Evolutionary conservation across 2,797 vertebrate genomes (phyloP).

Genomic region (Pangasius djambal): DNA sequence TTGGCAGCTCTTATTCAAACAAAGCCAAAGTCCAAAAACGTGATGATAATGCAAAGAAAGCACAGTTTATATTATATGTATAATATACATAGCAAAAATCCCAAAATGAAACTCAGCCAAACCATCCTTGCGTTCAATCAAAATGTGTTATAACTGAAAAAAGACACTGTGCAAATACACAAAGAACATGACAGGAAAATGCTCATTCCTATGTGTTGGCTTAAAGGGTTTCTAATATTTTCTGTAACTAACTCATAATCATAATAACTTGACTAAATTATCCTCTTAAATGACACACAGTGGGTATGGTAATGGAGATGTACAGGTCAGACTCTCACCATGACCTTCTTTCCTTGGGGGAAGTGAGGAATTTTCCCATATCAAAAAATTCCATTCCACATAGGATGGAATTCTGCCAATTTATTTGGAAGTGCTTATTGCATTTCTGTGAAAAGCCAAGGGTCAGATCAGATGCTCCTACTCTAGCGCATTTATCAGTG

Average conservation of each 20-base stretch:
- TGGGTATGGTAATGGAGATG: conserved; percentile 36
- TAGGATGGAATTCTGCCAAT: conserved; percentile 48
- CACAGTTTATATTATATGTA: neutral
- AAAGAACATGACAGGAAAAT: neutral
- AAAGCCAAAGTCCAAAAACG: conserved; percentile 21
- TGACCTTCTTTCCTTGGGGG: conserved; percentile 52
- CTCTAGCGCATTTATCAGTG: neutral
- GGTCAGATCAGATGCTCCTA: conserved; percentile 26
- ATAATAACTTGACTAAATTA: neutral
- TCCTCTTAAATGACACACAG: conserved; percentile 15
- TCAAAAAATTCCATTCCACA: conserved; percentile 55
- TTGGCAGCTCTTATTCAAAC: conserved; percentile 31
- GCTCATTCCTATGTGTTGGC: neutral
- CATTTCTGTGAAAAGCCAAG: conserved; percentile 12
- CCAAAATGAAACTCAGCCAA: conserved; percentile 12
- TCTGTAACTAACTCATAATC: neutral
- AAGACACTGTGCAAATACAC: neutral
- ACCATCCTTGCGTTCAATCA: neutral
- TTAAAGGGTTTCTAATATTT: conserved; percentile 17
- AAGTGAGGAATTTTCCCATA: conserved; percentile 70
- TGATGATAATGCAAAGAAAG: conserved; percentile 26
- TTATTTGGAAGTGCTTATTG: conserved; percentile 31
- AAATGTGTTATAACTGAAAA: neutral
- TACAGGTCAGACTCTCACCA: conserved; percentile 46
- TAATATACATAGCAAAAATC: conserved; percentile 15